Conservation (phyloP, 1,140 invertebrate species). For the Drosophila watanabei region DNA sequence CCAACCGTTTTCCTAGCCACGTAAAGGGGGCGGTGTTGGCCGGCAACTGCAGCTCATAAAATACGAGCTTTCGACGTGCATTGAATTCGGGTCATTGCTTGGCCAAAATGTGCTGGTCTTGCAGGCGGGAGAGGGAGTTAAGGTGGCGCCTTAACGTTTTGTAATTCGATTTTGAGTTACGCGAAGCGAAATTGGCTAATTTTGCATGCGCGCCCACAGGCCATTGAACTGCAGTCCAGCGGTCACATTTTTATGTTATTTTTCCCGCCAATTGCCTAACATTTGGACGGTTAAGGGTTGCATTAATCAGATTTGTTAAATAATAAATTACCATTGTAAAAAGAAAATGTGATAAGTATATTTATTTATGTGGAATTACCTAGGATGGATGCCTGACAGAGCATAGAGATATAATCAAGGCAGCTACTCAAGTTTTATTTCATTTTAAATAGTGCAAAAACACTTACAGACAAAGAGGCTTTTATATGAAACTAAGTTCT, state of each 20-base stretch:
- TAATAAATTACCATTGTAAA: background rate
- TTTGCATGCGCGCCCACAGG: slow-evolving; percentile 58
- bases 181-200: slow-evolving; percentile 50
- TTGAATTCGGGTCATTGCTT: slow-evolving; percentile 77
- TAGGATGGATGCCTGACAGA: background rate
- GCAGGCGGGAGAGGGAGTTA: background rate
- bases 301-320: slow-evolving; percentile 11
- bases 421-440: background rate
- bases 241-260: slow-evolving; percentile 41
- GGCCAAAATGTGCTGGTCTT: slow-evolving; percentile 4
- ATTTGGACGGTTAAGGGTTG: slow-evolving; percentile 1
- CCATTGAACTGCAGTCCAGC: slow-evolving; percentile 58
- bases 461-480: background rate
- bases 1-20: slow-evolving; percentile 34
- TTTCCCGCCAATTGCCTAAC: slow-evolving; percentile 41
- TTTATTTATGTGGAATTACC: background rate
- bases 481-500: too few species aligned
- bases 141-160: slow-evolving; percentile 51
- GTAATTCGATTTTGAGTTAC: slow-evolving; percentile 74
- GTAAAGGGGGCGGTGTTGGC: slow-evolving; percentile 3
- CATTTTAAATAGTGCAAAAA: background rate
- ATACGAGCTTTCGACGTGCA: slow-evolving; percentile 72
- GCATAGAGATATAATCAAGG: background rate
- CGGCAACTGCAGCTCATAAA: slow-evolving; percentile 43
- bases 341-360: background rate